Evolutionary conservation across 2,888 invertebrate genomes (phyloP), one percentile per base, ranked within the genome.

Genomic region (Eristalinus sepulchralis): DNA sequence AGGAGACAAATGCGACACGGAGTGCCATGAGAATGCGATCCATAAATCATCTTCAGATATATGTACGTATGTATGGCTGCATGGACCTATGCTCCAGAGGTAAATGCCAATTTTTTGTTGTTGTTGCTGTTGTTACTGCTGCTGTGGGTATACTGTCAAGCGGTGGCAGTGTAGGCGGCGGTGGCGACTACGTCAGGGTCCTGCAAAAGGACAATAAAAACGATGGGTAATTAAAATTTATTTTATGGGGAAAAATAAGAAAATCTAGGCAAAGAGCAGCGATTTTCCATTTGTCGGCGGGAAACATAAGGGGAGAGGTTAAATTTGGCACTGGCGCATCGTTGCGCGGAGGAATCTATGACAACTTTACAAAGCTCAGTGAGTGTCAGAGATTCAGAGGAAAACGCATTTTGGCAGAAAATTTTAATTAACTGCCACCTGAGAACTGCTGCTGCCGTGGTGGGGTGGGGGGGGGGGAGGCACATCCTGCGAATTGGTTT

Each of bases 221-320:
- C 63, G 66, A 75, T 83, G 83, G 73, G 79, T 83, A 83, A 83
- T 83, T 83, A 83, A 83, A 83, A 79, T 79, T 79, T 75, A 83
- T 83, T 79, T 75, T 83, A 55, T 53, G 33, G 17, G 17, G 36
- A 53, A 70, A 79, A 66, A 55, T 39, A 77, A 70, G 60, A 67
- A 66, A 70, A 17, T 47, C 47, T 47, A 47, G 47, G 47, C 8
- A 47, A 66, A 66, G 76, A 59, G 60, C 60, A 71, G 60, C 70
- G 64, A 67, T 39, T 75, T 68, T 53, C 53, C 36, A 17, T 36
- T 66, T 70, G 33, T 24, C 39, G 24, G 5, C 6, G 47, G 6
- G 13, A 33, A 64, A 34, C 8, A 47, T n/a, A n/a, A 20, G 55
- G 27, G n/a, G 10, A 34, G 1, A 20, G 20, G 34, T 33, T 33